Conservation (phyloP, 2,797 vertebrate genomes). For the Myotis findleyi region DNA sequence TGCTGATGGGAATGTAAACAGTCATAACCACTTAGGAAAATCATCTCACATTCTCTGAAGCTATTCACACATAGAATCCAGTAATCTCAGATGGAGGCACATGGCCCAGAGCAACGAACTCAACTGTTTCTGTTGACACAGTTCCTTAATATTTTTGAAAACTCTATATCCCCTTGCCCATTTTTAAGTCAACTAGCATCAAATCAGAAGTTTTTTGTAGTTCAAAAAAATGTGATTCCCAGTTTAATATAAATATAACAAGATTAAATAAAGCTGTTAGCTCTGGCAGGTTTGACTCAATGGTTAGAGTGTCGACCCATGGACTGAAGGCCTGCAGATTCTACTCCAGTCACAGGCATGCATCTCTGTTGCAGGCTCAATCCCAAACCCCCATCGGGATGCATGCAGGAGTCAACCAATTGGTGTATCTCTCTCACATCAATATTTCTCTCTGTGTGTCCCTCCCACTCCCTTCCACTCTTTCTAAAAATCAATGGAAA, state of each 20-base stretch:
- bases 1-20: neutral
- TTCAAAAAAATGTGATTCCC: neutral
- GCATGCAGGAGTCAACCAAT: too few relatives aligned
- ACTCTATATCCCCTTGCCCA: neutral
- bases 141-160: slow-evolving; percentile 26
- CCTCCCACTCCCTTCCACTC: too few relatives aligned
- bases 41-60: neutral
- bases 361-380: too few relatives aligned
- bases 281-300: too few relatives aligned
- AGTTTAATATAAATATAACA: neutral
- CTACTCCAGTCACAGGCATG: too few relatives aligned
- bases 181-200: neutral
- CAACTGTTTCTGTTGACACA: neutral
- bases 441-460: too few relatives aligned
- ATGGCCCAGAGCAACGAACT: neutral
- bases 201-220: neutral
- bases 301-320: too few relatives aligned
- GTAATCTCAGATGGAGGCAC: neutral
- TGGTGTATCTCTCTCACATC: too few relatives aligned
- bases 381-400: too few relatives aligned
- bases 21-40: neutral
- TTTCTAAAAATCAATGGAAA: too few relatives aligned
- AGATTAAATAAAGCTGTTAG: slow-evolving; percentile 6
- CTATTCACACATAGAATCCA: neutral
- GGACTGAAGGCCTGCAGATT: too few relatives aligned